Percentiles rank a stretch among this genome's conserved stretches.
phyloP scores from a whole-genome alignment of 2,113 vertebrate species.

The Lethenteron reissneri region DNA sequence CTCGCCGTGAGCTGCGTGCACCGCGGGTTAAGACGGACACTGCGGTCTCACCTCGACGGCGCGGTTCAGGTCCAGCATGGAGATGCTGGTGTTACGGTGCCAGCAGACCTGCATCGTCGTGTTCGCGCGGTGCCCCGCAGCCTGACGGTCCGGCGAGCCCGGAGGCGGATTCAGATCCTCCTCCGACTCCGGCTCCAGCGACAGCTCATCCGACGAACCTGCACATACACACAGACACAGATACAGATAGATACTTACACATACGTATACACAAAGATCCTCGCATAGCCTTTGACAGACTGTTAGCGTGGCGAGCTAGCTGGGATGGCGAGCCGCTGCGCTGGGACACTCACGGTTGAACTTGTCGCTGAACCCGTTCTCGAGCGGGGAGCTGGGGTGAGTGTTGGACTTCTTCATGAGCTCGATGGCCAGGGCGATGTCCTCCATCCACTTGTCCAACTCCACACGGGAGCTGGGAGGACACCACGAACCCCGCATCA shows the following conservation, averaged over 20 bases:
- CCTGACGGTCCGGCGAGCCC: constrained; percentile 48
- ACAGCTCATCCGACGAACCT: constrained; percentile 57
- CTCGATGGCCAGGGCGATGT: constrained; percentile 57
- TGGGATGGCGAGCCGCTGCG: background rate
- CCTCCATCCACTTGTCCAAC: constrained; percentile 77
- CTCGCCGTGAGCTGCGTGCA: no score
- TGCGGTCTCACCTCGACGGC: constrained; percentile 50
- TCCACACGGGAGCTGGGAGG: constrained; percentile 50
- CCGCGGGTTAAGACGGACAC: no score
- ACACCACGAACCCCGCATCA: background rate
- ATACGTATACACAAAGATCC: no score
- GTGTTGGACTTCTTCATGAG: constrained; percentile 32
- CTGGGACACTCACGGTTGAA: constrained; percentile 38
- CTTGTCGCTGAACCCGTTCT: constrained; percentile 19
- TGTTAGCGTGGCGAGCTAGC: no score
- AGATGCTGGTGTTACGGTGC: constrained; percentile 82
- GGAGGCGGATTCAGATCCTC: constrained; percentile 40
- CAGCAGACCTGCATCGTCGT: constrained; percentile 85
- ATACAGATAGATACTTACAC: no score
- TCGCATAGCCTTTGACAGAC: no score
- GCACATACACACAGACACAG: constrained; percentile 2
- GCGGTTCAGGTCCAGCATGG: constrained; percentile 65
- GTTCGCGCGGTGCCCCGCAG: constrained; percentile 54
- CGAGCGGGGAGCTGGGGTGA: constrained; percentile 27
- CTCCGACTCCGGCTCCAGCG: constrained; percentile 57